Evolutionary conservation across 2,888 invertebrate species (phyloP), one percentile per base, ranked within the genome.

Genomic region (Apamea sordens): DNA sequence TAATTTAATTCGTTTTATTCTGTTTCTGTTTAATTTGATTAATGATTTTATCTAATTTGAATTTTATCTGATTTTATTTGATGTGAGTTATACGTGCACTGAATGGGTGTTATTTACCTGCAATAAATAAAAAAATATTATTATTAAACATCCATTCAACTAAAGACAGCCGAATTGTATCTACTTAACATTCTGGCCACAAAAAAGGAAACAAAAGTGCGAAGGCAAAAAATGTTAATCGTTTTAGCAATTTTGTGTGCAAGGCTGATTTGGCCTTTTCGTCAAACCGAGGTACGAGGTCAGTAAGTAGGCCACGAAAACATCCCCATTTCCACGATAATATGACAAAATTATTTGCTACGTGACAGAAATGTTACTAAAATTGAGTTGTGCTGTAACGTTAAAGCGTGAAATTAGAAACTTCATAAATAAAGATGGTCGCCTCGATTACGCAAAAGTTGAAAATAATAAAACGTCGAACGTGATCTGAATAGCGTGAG

Each of bases 381-480:
- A 73, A 56, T 41, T 44, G 61, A 36, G 61, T 64, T 61, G 32
- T 63, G 50, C 50, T 64, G 18, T 50, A 76, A 47, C 64, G 77
- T 70, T 68, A 72, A 44, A 41, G 65, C 41, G 47, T 59, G 6
- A 73, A 73, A 77, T 82, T 82, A 76, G 65, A 50, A 68, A 63
- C 53, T 65, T 73, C 64, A 75, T 76, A 80, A 86, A 77, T 84
- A 74, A 76, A 59, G 61, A 73, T 73, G 73, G 64, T 47, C 1
- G 28, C 13, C 63, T 47, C 76, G 78, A 87, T 87, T 75, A 84
- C 64, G 81, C 64, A 68, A 81, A 81, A 84, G 59, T 79, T 76
- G 67, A 77, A 77, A 81, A 81, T 81, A 84, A 86, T 86, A 84
- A 79, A 87, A 83, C 44, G 73, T 73, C 56, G 65, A 65, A 81